A percentile compares a stretch with the other conserved stretches of the same genome.
Evolutionary conservation across 2,113 vertebrate species (phyloP).

Genomic region (Cyprinus carpio): DNA sequence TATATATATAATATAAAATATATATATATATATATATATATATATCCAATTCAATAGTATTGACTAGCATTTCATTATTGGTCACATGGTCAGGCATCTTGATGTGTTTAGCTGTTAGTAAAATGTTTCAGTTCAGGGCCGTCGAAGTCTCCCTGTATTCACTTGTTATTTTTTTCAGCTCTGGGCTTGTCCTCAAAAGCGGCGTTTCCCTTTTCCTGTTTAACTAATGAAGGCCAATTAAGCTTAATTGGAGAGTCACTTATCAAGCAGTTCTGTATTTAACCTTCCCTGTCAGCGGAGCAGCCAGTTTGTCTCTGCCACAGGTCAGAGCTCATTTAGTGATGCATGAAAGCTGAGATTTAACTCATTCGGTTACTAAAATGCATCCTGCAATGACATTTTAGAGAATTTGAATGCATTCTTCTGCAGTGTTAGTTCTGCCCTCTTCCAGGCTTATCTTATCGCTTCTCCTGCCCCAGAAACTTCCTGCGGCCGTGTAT

Average conservation of each 20-base stretch:
- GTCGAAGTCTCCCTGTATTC: too few species aligned
- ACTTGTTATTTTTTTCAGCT: background rate
- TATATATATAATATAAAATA: too few species aligned
- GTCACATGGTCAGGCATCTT: background rate
- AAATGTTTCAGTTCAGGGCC: background rate
- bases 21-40: too few species aligned
- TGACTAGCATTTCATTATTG: background rate
- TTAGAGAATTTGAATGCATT: background rate
- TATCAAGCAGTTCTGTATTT: constrained; percentile 31
- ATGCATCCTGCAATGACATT: background rate
- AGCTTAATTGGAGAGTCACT: constrained; percentile 36
- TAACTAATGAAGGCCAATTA: constrained; percentile 27
- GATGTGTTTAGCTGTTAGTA: background rate
- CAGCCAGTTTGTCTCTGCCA: background rate
- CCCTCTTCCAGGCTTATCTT: background rate
- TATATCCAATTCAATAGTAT: too few species aligned
- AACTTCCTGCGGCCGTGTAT: background rate
- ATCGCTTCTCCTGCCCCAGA: constrained; percentile 15
- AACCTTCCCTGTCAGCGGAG: constrained; percentile 34
- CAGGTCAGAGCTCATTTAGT: constrained; percentile 2
- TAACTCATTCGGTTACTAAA: background rate
- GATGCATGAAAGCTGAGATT: background rate
- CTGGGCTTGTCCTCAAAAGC: background rate
- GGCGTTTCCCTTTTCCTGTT: constrained; percentile 26
- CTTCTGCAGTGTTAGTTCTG: background rate